Conservation (phyloP, 2,113 vertebrate species). For the Albula goreensis region DNA sequence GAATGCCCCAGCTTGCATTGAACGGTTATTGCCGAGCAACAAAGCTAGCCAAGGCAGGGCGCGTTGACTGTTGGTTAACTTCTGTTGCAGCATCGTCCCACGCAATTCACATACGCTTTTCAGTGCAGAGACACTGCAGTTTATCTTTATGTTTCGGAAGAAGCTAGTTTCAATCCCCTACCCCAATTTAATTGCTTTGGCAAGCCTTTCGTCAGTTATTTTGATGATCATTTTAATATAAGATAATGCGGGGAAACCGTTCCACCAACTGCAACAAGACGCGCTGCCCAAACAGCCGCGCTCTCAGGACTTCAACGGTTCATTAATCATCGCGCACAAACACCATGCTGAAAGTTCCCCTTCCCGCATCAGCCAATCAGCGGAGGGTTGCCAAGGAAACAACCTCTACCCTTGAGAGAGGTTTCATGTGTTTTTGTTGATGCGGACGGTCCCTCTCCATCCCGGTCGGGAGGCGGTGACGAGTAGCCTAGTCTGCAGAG, state of each 20-base stretch:
- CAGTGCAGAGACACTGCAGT: not conserved
- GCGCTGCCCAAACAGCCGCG: conserved; percentile 29
- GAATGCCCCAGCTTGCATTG: too few species aligned
- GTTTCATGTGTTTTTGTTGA: conserved; percentile 58
- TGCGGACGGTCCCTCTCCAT: conserved; percentile 44
- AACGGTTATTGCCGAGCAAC: too few species aligned
- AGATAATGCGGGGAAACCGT: conserved; percentile 9
- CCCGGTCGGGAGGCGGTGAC: conserved; percentile 51
- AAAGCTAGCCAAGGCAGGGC: not conserved
- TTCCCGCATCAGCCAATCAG: conserved; percentile 60
- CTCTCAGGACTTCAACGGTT: conserved; percentile 47
- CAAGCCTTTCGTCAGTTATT: not conserved
- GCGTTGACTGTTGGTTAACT: not conserved
- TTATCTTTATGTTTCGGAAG: not conserved
- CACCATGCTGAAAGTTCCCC: conserved; percentile 58
- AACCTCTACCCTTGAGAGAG: conserved; percentile 76
- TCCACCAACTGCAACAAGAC: not conserved
- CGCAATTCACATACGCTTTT: not conserved
- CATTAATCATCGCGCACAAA: conserved; percentile 65
- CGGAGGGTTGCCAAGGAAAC: conserved; percentile 75
- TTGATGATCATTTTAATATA: conserved; percentile 14
- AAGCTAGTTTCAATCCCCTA: not conserved
- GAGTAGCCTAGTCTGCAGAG: not conserved
- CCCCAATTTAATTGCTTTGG: not conserved
- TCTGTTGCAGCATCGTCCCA: not conserved